Base-by-base conservation (phyloP, 2,888 invertebrate genomes). In the Nyleta sp. region DNA sequence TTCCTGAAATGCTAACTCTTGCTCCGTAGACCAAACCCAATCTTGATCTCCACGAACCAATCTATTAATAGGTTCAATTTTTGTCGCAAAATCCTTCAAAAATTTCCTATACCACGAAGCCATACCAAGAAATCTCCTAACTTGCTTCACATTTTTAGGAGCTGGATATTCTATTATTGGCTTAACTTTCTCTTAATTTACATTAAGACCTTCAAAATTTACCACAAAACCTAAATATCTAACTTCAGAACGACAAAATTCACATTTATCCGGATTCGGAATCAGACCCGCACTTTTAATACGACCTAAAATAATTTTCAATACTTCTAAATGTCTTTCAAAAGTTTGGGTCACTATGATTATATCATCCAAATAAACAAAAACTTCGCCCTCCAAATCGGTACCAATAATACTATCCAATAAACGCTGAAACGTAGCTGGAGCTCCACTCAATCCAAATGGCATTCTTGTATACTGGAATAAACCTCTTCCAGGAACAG, bases 341-440 rank as follows among this genome's bases (percentile, higher is more conserved):
- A 62, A 71, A 62, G 15, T 46, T 28, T 53, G 38, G 0, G 70
- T 71, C 2, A 71, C 60, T 10, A 71, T 22, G 28, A 68, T 68
- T 35, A 67, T 68, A 53, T 70, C 70, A 33, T 70, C 70, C 7
- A 60, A 13, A 44, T 71, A 71, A 22, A 60, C 60, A 10, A 71
- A 62, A 44, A 55, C 46, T 35, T 70, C 59, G 13, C 15, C 1
- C 11, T 70, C 52, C 13, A 70, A 13, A 38, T 44, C 13, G 2
- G 33, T 4, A 8, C 62, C 62, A 11, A 62, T 20, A 15, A 71
- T n/a, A 4, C 40, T 2, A 60, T 70, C 60, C 4, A 60, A 31
- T 2, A 70, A 20, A 15, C 70, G 28, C 11, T 71, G 53, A 53
- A 71, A 71, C 2, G 70, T 64, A 17, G 57, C 52, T 10, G 76